Evolutionary conservation across 2,888 invertebrate species (phyloP).

Genomic region (Cryptocephalus moraei): DNA sequence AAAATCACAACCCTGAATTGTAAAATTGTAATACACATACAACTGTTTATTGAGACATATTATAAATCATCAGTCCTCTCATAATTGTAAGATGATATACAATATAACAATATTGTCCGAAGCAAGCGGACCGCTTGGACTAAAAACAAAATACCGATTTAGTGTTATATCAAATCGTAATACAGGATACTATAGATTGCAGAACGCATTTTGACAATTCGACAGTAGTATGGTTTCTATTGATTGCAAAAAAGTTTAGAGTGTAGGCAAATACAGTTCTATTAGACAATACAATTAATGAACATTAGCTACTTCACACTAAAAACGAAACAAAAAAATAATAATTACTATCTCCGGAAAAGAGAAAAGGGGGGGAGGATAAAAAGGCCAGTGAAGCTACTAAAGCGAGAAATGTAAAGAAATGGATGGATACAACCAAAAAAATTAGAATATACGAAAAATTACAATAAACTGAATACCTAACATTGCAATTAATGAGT

Average conservation of each 20-base stretch:
- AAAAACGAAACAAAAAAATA: conserved; percentile 19
- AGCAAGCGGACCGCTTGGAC: conserved; percentile 18
- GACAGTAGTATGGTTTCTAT: conserved; percentile 15
- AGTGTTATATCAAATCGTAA: conserved; percentile 12
- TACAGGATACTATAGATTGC: conserved; percentile 13
- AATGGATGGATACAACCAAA: conserved; percentile 20
- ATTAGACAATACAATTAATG: conserved; percentile 25
- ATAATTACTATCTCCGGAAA: conserved; percentile 20
- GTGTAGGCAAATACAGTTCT: conserved; percentile 24
- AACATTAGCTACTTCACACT: conserved; percentile 37
- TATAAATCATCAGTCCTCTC: conserved; percentile 39
- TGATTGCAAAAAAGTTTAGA: conserved; percentile 22
- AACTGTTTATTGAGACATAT: conserved; percentile 56
- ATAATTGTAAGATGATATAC: conserved; percentile 29
- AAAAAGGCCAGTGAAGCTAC: conserved; percentile 26
- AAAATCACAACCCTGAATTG: conserved; percentile 20
- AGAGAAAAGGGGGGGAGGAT: conserved; percentile 25
- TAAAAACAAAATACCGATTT: conserved; percentile 13
- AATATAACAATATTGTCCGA: conserved; percentile 25
- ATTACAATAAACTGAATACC: conserved; percentile 18
- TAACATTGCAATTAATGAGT: conserved; percentile 32
- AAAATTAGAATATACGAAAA: conserved; percentile 13
- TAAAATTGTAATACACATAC: conserved; percentile 50
- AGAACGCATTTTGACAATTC: conserved; percentile 10
- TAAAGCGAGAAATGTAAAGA: conserved; percentile 22